phyloP scores from a whole-genome alignment of 2,888 invertebrate species.

The Gordius sp. region DNA sequence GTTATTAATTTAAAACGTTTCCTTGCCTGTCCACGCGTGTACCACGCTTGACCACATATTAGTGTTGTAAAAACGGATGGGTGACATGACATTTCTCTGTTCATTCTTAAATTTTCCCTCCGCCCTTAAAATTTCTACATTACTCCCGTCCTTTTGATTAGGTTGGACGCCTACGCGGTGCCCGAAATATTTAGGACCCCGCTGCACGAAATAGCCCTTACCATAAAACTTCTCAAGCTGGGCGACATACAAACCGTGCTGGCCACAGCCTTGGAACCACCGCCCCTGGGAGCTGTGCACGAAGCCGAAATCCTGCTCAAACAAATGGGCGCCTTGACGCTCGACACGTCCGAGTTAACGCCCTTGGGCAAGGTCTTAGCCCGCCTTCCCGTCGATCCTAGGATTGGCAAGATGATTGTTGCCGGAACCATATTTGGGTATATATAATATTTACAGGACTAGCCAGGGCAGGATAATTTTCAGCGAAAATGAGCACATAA shows the following conservation, averaged over 20 bases:
- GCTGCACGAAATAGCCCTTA: constrained; percentile 67
- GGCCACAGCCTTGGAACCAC: constrained; percentile 68
- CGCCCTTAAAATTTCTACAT: constrained; percentile 6
- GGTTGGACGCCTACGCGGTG: constrained; percentile 47
- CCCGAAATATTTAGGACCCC: constrained; percentile 95
- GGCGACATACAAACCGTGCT: constrained; percentile 60
- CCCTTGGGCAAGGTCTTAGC: constrained; percentile 74
- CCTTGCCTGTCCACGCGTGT: no score
- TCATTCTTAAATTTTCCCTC: constrained; percentile 6
- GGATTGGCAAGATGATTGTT: constrained; percentile 85
- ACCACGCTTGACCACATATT: no score
- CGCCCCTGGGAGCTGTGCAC: constrained; percentile 84
- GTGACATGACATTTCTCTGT: no score
- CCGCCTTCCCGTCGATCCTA: constrained; percentile 72
- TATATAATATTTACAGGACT: constrained; percentile 22
- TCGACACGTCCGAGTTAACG: constrained; percentile 38
- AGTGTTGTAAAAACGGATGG: no score
- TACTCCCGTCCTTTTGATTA: no score
- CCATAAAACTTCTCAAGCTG: constrained; percentile 59
- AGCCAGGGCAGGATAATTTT: no score
- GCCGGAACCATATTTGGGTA: constrained; percentile 53
- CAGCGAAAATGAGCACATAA: no score
- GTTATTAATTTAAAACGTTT: no score
- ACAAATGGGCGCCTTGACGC: constrained; percentile 20
- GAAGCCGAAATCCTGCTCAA: constrained; percentile 59